phyloP scores from a whole-genome alignment of 2,797 vertebrate species.

The Urophycis tenuis region DNA sequence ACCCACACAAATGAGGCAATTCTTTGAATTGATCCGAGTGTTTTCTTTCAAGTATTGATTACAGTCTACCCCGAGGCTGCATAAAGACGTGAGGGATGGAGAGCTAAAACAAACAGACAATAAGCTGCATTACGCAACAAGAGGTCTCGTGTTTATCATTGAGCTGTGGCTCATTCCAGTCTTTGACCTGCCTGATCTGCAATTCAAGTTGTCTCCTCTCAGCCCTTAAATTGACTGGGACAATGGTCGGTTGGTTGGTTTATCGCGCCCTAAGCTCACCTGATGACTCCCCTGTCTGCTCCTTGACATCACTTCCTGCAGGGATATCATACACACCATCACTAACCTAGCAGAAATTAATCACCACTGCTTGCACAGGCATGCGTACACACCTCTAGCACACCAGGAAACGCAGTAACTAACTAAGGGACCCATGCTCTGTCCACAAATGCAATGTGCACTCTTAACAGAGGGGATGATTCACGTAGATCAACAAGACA shows the following conservation, averaged over 20 bases:
- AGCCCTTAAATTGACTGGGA: background rate
- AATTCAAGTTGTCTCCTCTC: background rate
- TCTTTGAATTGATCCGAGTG: background rate
- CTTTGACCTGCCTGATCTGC: too few species aligned
- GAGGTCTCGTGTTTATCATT: too few species aligned
- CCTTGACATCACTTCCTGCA: conserved; percentile 55
- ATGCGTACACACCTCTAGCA: conserved; percentile 1
- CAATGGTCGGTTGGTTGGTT: background rate
- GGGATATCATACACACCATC: conserved; percentile 52
- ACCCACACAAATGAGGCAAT: background rate
- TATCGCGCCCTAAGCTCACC: conserved; percentile 51
- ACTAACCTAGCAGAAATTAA: conserved; percentile 25
- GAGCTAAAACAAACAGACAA: conserved; percentile 67
- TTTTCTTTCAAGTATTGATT: background rate
- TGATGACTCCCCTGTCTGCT: conserved; percentile 49
- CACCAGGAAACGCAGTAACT: background rate
- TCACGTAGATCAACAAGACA: background rate
- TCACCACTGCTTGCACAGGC: background rate
- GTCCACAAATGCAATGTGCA: background rate
- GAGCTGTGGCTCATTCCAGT: too few species aligned
- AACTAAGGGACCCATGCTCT: background rate
- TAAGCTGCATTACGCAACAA: too few species aligned
- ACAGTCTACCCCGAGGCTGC: background rate
- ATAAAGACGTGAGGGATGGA: conserved; percentile 69
- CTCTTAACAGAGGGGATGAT: background rate